Conservation (phyloP, 1,140 invertebrate genomes). For the Mylabris phalerata region DNA sequence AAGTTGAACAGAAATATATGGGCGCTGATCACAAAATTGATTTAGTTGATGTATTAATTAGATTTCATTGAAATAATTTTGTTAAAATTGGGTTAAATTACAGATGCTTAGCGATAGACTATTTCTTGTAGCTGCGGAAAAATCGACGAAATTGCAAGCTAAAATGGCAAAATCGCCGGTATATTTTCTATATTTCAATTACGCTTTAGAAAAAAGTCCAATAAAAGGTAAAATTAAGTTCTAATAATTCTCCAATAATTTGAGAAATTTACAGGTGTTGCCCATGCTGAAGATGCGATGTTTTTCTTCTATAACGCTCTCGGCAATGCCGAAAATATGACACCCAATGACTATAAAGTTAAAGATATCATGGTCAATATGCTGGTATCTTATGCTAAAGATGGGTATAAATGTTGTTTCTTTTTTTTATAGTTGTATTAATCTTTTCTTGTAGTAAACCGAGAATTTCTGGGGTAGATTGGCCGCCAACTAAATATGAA, state of each 20-base stretch:
- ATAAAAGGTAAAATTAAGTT: neutral
- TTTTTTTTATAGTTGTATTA: too few species aligned
- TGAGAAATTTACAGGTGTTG: conserved; percentile 3
- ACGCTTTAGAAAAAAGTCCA: conserved; percentile 20
- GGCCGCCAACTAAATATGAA: neutral
- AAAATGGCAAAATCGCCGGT: conserved; percentile 46
- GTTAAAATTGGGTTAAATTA: conserved; percentile 19
- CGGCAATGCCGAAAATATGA: neutral
- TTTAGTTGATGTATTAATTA: neutral
- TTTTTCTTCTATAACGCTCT: neutral
- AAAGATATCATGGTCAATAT: neutral
- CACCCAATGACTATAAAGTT: conserved; percentile 1
- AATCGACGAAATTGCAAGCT: conserved; percentile 50
- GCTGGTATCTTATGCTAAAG: conserved; percentile 14
- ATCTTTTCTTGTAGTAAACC: neutral
- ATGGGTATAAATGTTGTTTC: neutral
- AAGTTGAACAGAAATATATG: conserved; percentile 5
- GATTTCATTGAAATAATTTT: neutral
- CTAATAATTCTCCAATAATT: neutral
- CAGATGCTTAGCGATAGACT: conserved; percentile 50
- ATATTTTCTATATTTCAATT: conserved; percentile 51
- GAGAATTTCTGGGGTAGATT: conserved; percentile 3
- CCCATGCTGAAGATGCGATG: neutral
- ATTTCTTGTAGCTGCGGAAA: conserved; percentile 47
- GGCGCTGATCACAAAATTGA: neutral